These are phyloP conservation scores for Tenthredo amoena DNA, from an alignment of 2,888 invertebrate genomes.

Conservation along the genomic window DNA sequence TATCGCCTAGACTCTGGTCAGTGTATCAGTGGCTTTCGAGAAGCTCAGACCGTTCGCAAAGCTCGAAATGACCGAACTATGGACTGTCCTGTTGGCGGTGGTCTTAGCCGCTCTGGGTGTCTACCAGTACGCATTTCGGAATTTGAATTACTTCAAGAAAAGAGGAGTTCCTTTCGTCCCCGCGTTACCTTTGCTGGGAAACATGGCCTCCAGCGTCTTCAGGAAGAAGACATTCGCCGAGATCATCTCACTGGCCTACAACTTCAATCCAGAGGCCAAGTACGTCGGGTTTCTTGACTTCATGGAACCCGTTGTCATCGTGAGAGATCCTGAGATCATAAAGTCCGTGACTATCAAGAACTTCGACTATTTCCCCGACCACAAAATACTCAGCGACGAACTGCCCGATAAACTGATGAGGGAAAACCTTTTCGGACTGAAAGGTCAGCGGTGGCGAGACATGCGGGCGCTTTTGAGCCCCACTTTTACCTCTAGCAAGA, in stretches of 20 bases:
- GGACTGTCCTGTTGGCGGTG: constrained; percentile 7
- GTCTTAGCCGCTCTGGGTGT: constrained; percentile 21
- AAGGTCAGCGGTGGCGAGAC: constrained; percentile 79
- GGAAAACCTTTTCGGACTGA: constrained; percentile 61
- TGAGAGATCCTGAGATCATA: constrained; percentile 66
- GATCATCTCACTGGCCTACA: constrained; percentile 56
- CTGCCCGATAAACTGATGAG: constrained; percentile 62
- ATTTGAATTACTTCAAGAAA: constrained; percentile 62
- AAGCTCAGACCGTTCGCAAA: neutral
- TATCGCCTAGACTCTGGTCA: neutral
- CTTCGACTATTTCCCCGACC: constrained; percentile 64
- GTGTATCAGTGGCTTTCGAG: neutral
- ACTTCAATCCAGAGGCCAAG: constrained; percentile 60
- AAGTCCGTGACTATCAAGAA: constrained; percentile 64
- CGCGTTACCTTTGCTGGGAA: constrained; percentile 59
- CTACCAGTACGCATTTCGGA: constrained; percentile 54
- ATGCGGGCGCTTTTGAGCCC: constrained; percentile 80
- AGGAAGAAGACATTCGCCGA: constrained; percentile 56
- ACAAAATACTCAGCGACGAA: constrained; percentile 59
- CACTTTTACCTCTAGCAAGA: constrained; percentile 81
- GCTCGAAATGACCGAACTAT: neutral
- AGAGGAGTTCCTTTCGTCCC: constrained; percentile 58
- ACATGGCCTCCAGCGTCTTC: constrained; percentile 58
- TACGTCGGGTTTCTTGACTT: constrained; percentile 67
- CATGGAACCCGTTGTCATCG: constrained; percentile 59